phyloP scores from a whole-genome alignment of 2,113 vertebrate genomes.

The Corythoichthys intestinalis region DNA sequence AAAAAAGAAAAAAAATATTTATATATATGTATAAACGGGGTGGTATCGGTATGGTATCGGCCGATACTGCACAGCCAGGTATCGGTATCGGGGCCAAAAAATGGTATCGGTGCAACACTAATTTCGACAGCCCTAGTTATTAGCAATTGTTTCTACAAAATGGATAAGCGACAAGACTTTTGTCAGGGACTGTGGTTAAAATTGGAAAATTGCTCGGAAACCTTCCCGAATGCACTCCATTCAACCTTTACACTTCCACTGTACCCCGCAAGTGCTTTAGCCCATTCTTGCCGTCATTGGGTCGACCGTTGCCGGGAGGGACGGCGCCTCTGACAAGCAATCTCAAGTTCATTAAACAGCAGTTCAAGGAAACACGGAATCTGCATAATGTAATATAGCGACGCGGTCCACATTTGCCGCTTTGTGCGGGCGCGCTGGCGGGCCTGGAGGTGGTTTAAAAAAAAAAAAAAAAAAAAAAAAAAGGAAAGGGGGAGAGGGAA shows the following conservation, averaged over 20 bases:
- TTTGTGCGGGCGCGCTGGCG: slow-evolving; percentile 18
- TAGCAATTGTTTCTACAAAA: too few species aligned
- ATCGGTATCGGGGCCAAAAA: too few species aligned
- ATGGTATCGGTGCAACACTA: too few species aligned
- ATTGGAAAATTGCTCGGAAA: background rate
- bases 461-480: slow-evolving; percentile 3
- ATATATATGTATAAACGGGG: too few species aligned
- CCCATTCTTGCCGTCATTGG: slow-evolving; percentile 29
- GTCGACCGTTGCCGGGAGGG: slow-evolving; percentile 53
- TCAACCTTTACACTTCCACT: background rate
- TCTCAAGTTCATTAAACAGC: slow-evolving; percentile 70
- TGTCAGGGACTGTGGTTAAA: too few species aligned
- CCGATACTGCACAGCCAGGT: too few species aligned
- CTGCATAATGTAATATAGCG: background rate
- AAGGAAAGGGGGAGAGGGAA: slow-evolving; percentile 18
- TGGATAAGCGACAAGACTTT: too few species aligned
- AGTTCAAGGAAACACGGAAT: slow-evolving; percentile 39
- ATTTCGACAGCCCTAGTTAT: too few species aligned
- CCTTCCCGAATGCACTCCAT: background rate
- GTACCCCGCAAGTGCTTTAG: slow-evolving; percentile 25
- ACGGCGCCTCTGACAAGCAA: slow-evolving; percentile 58
- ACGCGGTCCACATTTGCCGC: slow-evolving; percentile 1
- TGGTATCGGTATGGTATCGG: too few species aligned
- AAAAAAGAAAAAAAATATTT: too few species aligned
- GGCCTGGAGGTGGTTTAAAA: slow-evolving; percentile 44